Evolutionary conservation across 2,113 vertebrate genomes (phyloP), one percentile per base, ranked within the genome.

Genomic region (Spea bombifrons): DNA sequence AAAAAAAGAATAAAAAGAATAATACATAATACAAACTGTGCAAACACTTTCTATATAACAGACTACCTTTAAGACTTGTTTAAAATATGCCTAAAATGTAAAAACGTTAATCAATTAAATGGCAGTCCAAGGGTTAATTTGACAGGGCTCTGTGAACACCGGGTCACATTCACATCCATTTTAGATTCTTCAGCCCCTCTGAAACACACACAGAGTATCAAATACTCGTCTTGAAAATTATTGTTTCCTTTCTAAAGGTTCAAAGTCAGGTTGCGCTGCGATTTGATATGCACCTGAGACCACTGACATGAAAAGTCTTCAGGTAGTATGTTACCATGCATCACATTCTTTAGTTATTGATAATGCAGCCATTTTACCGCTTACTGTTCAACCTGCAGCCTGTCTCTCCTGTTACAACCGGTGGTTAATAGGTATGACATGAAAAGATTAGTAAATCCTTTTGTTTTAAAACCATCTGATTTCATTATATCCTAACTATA

Each of bases 231-330:
- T 90, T 73, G 77, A 80, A 86, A 84, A 82, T 81, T 74, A 86
- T 82, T 88, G 84, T 88, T 84, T 84, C 81, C 75, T 86, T 67
- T 75, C 71, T 81, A 76, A 87, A 85, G 84, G 87, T 85, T 90
- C 86, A 90, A 0, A 9, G 73, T 84, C 75, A 79, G 88, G 89
- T 85, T 90, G 86, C 74, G 64, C 73, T 43, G 90, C 83, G 89
- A 91, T 83, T 72, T 71, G 85, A 90, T 88, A 89, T 64, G 83
- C 81, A 0, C 87, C 16, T 57, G 89, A 85, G 89, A 85, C 83
- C 81, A 85, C 16, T 69, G 5, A 43, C 46, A 82, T 64, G 50
- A 80, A 57, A 73, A 80, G 64, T 52, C 43, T 73, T 73, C 77
- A 66, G 52, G 63, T 71, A 59, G 63, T 73, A 64, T 52, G 77